These are phyloP conservation scores for Stramonita haemastoma DNA, from an alignment of 2,888 invertebrate species.

Conservation along the genomic window DNA sequence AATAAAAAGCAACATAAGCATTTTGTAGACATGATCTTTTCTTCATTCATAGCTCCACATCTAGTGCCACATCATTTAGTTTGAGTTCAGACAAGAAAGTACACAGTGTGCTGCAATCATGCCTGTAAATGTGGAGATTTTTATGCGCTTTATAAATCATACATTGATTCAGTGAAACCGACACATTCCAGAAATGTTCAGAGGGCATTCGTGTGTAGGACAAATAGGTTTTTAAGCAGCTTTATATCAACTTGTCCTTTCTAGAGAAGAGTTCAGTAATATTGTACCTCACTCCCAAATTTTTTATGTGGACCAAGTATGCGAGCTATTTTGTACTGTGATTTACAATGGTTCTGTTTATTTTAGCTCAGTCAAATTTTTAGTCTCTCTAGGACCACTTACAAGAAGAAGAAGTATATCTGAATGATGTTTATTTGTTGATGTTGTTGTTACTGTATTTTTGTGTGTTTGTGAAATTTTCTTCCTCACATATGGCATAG, in stretches of 20 bases:
- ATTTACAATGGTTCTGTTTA: background rate
- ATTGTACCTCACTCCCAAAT: background rate
- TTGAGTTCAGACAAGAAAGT: too few species aligned
- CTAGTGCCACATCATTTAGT: background rate
- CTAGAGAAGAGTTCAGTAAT: background rate
- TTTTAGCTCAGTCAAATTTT: background rate
- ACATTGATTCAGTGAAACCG: too few species aligned
- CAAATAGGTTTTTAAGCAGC: background rate
- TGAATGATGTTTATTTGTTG: background rate
- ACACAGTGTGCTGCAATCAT: too few species aligned
- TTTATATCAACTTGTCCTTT: background rate
- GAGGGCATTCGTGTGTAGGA: background rate
- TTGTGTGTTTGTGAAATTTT: background rate
- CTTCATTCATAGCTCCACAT: background rate
- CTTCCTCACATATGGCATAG: background rate
- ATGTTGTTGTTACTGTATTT: background rate
- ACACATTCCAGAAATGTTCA: background rate
- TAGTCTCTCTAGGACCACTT: background rate
- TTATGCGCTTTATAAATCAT: too few species aligned
- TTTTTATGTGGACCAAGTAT: background rate
- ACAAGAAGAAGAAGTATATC: background rate
- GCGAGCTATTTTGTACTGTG: background rate
- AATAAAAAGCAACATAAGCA: background rate
- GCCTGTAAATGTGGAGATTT: too few species aligned
- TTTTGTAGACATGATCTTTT: background rate